Evolutionary conservation across 2,113 vertebrate species (phyloP), one percentile per base, ranked within the genome.

Genomic region (Phylloscopus whistleri): DNA sequence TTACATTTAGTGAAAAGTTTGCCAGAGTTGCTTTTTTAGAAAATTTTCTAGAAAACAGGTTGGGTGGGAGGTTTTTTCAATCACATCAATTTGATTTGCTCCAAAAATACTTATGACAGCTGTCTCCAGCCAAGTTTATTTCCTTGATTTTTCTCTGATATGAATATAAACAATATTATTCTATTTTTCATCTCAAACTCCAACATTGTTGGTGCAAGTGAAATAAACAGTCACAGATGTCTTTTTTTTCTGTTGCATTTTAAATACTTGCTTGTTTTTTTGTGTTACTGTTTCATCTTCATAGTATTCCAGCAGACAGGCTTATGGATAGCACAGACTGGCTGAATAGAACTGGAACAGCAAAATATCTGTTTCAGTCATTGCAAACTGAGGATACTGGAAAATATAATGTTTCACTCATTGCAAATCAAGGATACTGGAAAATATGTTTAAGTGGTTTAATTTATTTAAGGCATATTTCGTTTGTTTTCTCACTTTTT

Each of bases 391-490:
- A 89, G 60, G 27, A 89, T 60, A 79, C 72, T 91, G 87, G 90
- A 92, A 94, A 94, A 86, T 74, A 46, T 17, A 83, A 79, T 64
- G 48, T 89, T 93, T 93, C 81, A 83, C 44, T 77, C 66, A 78
- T 62, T 91, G 63, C 35, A 79, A 79, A 87, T 48, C 51, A 58
- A 80, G 66, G 43, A 58, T 78, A 89, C 64, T 85, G 78, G 91
- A 93, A 93, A 92, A 94, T 51, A 74, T 30, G 62, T 89, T 51
- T 39, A 75, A 94, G 60, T 19, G 44, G 52, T 73, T 78, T 84
- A 6, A 81, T 78, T 90, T 92, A 68, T 94, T 89, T 78, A 75
- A 86, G 66, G 11, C 23, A 31, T 55, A 67, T 67, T 93, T 83
- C 9, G 84, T 70, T 81, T 87, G 21, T 89, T 92, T 89, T 84